Conservation (phyloP, 1,140 invertebrate species). For the Drosophila gunungcola region DNA sequence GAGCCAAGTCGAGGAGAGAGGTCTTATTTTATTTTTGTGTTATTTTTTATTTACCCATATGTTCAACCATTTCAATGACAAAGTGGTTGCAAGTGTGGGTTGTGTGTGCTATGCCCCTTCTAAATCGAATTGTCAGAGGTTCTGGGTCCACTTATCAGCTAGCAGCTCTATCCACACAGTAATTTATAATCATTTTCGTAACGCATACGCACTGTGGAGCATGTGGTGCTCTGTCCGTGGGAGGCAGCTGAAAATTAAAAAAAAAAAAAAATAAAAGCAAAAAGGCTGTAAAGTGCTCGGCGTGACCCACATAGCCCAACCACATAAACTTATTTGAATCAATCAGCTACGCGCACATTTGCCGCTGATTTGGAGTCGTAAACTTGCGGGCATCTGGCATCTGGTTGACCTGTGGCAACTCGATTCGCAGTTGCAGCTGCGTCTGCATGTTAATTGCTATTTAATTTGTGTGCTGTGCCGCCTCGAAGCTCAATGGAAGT, state of each 20-base stretch:
- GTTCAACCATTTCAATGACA: conserved; percentile 36
- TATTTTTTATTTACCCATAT: conserved; percentile 16
- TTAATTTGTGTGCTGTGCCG: conserved; percentile 66
- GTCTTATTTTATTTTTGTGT: conserved; percentile 18
- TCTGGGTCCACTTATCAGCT: conserved; percentile 41
- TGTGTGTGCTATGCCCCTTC: conserved; percentile 55
- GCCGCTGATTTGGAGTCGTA: conserved; percentile 74
- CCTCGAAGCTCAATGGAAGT: conserved; percentile 60
- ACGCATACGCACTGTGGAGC: conserved; percentile 74
- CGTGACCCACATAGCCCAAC: conserved; percentile 36
- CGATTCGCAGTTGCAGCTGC: conserved; percentile 44
- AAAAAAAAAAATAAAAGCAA: neutral
- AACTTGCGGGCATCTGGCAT: conserved; percentile 53
- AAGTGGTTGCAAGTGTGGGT: conserved; percentile 47
- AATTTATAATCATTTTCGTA: conserved; percentile 80
- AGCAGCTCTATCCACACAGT: conserved; percentile 48
- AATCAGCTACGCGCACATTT: conserved; percentile 76
- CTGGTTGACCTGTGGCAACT: conserved; percentile 52
- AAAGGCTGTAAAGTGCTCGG: conserved; percentile 59
- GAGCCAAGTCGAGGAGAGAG: conserved; percentile 16
- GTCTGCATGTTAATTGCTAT: conserved; percentile 78
- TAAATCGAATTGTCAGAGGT: conserved; percentile 50
- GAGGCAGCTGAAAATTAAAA: conserved; percentile 55
- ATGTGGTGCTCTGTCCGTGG: conserved; percentile 59
- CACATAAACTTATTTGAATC: conserved; percentile 71